Evolutionary conservation across 1,140 invertebrate genomes (phyloP), one percentile per base, ranked within the genome.

Genomic region (Cephus cinctus): DNA sequence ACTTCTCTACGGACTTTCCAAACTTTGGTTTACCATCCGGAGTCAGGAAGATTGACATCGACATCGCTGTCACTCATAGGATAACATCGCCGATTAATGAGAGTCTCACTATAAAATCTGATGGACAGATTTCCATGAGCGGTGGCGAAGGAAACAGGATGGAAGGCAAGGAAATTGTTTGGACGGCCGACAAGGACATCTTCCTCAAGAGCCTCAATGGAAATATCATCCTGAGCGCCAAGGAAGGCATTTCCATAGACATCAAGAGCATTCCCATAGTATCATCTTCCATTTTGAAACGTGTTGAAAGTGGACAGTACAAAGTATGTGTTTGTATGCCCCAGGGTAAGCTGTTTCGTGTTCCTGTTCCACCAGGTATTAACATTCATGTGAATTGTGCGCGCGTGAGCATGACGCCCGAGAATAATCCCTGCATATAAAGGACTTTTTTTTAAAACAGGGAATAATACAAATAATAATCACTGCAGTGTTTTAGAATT

Each of bases 261-360:
- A 79, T 88, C 0, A 81, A 86, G 52, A 83, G 82, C 47, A 79
- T 93, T 34, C 88, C 89, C 0, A 80, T 89, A 21, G 85, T 78
- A 4, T 77, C 81, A 1, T 66, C 78, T 2, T 76, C 74, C 43
- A 68, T 62, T n/a, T n/a, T n/a, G n/a, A 2, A 73, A 77, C 35
- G 61, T 66, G 43, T 78, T 55, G 60, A 78, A 46, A 64, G 70
- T 55, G 59, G 73, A 0, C 89, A 92, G 62, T 94, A 86, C 62
- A 93, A 93, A 75, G 77, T 94, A 2, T 94, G 90, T 51, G 83
- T 93, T 2, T 94, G 90, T 61, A 92, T 92, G 89, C 90, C 90
- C 0, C 79, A 86, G 48, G 91, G 90, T 0, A 89, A 87, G 61
- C 65, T 94, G 5, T 94, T 92, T 59, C 80, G 83, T 50, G 80